Evolutionary conservation across 2,888 invertebrate species (phyloP).

Genomic region (Drosophila atripex): DNA sequence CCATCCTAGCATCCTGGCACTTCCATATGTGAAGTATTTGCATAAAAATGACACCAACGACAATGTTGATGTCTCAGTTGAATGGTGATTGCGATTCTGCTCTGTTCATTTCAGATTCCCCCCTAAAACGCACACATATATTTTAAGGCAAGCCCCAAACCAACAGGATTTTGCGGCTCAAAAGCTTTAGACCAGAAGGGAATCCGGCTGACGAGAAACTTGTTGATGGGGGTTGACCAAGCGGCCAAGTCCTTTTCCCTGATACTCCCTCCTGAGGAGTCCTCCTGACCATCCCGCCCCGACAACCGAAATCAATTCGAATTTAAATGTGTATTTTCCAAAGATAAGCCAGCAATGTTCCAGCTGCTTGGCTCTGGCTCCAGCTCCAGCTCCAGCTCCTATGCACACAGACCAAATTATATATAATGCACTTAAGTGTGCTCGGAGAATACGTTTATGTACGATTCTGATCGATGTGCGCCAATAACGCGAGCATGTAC

Average conservation of each 20-base stretch:
- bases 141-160: conserved; percentile 20
- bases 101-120: background rate
- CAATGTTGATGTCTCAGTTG: conserved; percentile 47
- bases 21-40: conserved; percentile 64
- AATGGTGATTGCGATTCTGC: conserved; percentile 39
- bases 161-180: conserved; percentile 65
- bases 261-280: background rate
- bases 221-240: conserved; percentile 70
- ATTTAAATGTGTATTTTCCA: conserved; percentile 70
- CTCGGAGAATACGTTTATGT: conserved; percentile 6
- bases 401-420: conserved; percentile 24
- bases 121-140: background rate
- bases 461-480: conserved; percentile 57
- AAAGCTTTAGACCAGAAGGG: conserved; percentile 48
- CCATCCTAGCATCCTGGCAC: conserved; percentile 1
- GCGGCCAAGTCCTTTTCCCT: conserved; percentile 22
- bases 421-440: conserved; percentile 65
- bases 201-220: conserved; percentile 40
- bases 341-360: conserved; percentile 48
- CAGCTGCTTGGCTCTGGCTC: conserved; percentile 14
- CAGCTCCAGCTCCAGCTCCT: background rate
- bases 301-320: conserved; percentile 60
- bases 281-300: conserved; percentile 4
- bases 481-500: conserved; percentile 50
- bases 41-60: conserved; percentile 60